Percentiles rank a stretch among this genome's conserved stretches.
These are phyloP conservation scores for Dendrocopos noguchii DNA, from an alignment of 2,113 vertebrate genomes.

Conservation along the genomic window DNA sequence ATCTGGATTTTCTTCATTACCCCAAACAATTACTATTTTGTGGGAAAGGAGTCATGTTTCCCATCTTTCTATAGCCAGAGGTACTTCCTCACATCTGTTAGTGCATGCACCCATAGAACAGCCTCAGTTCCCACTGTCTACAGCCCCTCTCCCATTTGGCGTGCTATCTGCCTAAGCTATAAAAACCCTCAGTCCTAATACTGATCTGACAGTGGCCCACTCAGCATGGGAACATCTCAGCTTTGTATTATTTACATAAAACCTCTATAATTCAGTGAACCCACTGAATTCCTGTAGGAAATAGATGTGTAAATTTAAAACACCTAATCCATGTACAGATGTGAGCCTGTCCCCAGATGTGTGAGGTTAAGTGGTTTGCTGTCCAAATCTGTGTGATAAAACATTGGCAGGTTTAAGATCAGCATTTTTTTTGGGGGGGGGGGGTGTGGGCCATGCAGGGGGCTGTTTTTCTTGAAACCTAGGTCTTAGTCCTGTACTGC, in stretches of 20 bases:
- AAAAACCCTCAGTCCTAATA: neutral
- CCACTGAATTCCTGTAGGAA: neutral
- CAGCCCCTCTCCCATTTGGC: neutral
- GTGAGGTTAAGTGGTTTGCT: neutral
- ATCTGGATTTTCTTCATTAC: neutral
- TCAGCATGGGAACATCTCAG: neutral
- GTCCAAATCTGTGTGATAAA: neutral
- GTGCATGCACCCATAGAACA: neutral
- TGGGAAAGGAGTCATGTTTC: neutral
- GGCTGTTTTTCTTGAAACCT: neutral
- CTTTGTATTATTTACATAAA: neutral
- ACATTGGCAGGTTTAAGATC: neutral
- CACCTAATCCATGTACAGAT: neutral
- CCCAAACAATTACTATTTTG: neutral
- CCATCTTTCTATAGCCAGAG: neutral
- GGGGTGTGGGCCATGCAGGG: too few relatives aligned
- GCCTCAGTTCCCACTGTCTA: neutral
- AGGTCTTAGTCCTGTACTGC: neutral
- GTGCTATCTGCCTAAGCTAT: neutral
- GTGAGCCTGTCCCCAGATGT: neutral
- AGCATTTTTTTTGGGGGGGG: neutral
- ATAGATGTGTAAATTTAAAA: neutral
- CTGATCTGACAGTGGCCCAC: neutral
- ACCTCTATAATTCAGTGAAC: neutral
- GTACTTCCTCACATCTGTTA: rapidly evolving